Conservation (phyloP, 2,797 vertebrate species). For the Pseudochirops cupreus region DNA sequence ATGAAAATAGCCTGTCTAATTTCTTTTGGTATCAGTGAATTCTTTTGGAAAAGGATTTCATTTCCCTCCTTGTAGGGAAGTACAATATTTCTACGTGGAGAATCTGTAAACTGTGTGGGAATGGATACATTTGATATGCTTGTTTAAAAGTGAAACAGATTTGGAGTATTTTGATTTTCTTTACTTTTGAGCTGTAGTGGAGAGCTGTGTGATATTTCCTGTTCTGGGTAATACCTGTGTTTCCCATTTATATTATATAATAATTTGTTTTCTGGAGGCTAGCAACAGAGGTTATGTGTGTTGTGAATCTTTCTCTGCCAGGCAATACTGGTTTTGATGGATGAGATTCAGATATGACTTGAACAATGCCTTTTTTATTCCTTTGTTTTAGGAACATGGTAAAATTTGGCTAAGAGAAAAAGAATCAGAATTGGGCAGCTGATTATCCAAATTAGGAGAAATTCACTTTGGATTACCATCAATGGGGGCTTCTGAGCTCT, state of each 20-base stretch:
- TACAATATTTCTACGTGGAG: background rate
- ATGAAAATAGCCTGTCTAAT: background rate
- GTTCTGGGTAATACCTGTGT: background rate
- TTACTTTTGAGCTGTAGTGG: conserved; percentile 1
- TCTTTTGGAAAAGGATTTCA: conserved; percentile 1
- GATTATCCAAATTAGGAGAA: conserved; percentile 16
- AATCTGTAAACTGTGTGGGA: background rate
- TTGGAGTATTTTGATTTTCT: conserved; percentile 17
- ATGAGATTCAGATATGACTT: conserved; percentile 21
- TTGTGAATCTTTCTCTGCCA: background rate
- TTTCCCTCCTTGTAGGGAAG: conserved; percentile 33
- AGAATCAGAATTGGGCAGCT: background rate
- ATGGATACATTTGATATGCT: conserved; percentile 8
- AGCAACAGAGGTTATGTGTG: background rate
- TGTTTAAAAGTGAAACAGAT: background rate
- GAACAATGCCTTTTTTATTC: background rate
- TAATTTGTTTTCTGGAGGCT: conserved; percentile 11
- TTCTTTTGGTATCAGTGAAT: background rate
- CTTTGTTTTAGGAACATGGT: background rate
- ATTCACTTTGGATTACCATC: background rate
- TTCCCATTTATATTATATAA: conserved; percentile 31
- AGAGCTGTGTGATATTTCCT: background rate
- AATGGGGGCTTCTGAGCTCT: conserved; percentile 51
- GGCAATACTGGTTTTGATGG: background rate
- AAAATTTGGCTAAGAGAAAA: background rate